Evolutionary conservation across 2,888 invertebrate genomes (phyloP), one percentile per base, ranked within the genome.

Genomic region (Spatulosminthurus flaviceps): DNA sequence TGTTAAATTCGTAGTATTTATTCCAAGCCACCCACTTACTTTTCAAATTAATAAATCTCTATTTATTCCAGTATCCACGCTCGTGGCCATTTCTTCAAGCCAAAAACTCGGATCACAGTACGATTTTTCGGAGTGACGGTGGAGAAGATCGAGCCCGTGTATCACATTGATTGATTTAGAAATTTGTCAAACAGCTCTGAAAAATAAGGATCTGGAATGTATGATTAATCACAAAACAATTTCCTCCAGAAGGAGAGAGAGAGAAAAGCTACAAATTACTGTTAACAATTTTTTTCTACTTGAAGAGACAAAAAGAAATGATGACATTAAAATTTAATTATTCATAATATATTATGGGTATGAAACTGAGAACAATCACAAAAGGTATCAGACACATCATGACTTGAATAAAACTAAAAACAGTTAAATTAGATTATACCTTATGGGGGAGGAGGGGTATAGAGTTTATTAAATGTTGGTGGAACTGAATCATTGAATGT

Each of bases 71-170:
- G 85, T 78, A 85, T 85, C 24, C 85, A 85, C 79, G 84, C 84
- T 1, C 78, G 85, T 34, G 82, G 83, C 21, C 85, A 85, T 76
- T 85, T 85, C 72, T 79, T 83, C 26, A 84, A 84, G 70, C 84
- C 84, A 11, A 81, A 81, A 78, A 82, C 82, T 13, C 76, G 81
- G 69, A 76, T 84, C 34, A 75, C 77, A 9, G 13, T 81, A 28
- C 79, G 79, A 29, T 82, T 81, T 67, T 84, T 83, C 71, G 84
- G 84, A 4, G 75, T 83, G 60, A 80, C 84, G 0, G 80, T 84
- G 28, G 78, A 71, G n/a, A 78, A 72, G 61, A 22, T 28, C 9
- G 78, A 72, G 13, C 71, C 71, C 16, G 26, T 26, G 24, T 67
- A 51, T 9, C 42, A 77, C 9, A 24, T 26, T 13, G 70, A 77